Percentiles rank a stretch among this genome's conserved stretches.
Conservation (phyloP, 1,140 invertebrate genomes). For the Eupeodes corollae region DNA sequence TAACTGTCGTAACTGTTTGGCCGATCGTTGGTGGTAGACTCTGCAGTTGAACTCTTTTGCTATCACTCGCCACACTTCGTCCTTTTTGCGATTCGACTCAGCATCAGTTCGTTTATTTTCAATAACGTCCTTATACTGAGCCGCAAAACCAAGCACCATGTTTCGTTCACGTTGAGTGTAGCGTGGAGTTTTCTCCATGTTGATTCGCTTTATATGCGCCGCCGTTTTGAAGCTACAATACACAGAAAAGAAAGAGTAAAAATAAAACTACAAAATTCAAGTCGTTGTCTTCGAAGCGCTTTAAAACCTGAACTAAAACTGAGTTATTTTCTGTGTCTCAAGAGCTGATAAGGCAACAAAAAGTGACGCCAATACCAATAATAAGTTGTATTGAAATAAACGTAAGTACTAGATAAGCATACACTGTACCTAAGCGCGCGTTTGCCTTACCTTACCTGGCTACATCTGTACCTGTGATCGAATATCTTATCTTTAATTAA, state of each 20-base stretch:
- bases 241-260: not conserved
- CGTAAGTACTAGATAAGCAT: too few species aligned
- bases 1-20: conserved; percentile 31
- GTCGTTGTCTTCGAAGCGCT: too few species aligned
- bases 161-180: conserved; percentile 38
- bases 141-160: conserved; percentile 33
- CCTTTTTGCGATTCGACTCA: conserved; percentile 36
- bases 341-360: too few species aligned
- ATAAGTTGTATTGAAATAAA: too few species aligned
- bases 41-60: conserved; percentile 33
- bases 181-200: conserved; percentile 38
- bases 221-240: conserved; percentile 33
- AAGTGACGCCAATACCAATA: too few species aligned
- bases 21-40: conserved; percentile 32
- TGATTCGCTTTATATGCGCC: conserved; percentile 31
- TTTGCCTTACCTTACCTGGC: too few species aligned
- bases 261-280: not conserved
- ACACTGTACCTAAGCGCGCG: too few species aligned
- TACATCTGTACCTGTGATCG: too few species aligned
- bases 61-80: conserved; percentile 34
- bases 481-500: too few species aligned
- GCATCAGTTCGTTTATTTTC: conserved; percentile 35
- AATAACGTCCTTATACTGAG: conserved; percentile 34
- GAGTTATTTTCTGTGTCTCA: too few species aligned
- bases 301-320: too few species aligned